Evolutionary conservation across 2,113 vertebrate species (phyloP).

Genomic region (Oryctolagus cuniculus): mOryCun1.1 NC_091433.1:66878001-66878500

Average conservation of each 20-base stretch:
- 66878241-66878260: no score
- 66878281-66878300: background rate
- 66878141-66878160: background rate
- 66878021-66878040: background rate
- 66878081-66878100: background rate
- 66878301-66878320: accelerated
- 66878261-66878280: background rate
- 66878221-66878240: background rate
- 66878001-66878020: background rate
- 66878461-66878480: no score
- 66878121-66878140: background rate
- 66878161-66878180: background rate
- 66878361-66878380: no score
- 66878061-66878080: background rate
- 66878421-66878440: no score
- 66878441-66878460: no score
- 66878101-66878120: background rate
- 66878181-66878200: background rate
- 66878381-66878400: no score
- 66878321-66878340: background rate
- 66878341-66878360: background rate
- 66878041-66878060: background rate
- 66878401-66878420: no score
- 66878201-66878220: background rate
- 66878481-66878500: no score